Conservation (phyloP, 2,888 invertebrate species). For the Sminthurinus aureus region DNA sequence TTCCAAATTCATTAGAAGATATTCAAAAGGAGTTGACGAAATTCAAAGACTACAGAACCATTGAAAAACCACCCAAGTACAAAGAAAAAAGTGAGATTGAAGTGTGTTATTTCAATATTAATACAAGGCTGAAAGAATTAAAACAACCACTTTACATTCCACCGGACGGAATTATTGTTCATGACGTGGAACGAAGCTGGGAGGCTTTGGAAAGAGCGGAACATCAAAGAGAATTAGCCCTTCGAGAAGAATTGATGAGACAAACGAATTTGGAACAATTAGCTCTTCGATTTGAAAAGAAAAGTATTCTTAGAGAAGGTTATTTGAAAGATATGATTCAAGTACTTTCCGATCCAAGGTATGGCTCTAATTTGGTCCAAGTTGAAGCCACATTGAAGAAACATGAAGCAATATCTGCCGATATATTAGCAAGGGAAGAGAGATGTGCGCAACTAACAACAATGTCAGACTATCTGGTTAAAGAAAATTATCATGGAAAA, state of each 20-base stretch:
- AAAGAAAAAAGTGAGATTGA: constrained; percentile 97
- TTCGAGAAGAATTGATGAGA: constrained; percentile 86
- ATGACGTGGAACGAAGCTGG: constrained; percentile 97
- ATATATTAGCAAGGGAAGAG: constrained; percentile 91
- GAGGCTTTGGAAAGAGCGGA: constrained; percentile 90
- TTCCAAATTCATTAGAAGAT: constrained; percentile 94
- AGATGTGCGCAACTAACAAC: constrained; percentile 91
- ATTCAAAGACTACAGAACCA: constrained; percentile 95
- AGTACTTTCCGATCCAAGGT: constrained; percentile 89
- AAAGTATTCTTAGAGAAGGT: constrained; percentile 91
- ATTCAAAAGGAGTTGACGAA: constrained; percentile 87
- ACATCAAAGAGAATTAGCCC: constrained; percentile 89
- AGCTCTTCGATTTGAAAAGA: constrained; percentile 94
- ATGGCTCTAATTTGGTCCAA: constrained; percentile 87
- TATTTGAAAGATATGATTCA: constrained; percentile 98
- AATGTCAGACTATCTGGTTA: constrained; percentile 90
- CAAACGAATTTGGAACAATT: constrained; percentile 94
- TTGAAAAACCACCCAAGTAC: constrained; percentile 98
- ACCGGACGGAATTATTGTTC: constrained; percentile 87
- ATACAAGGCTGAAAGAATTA: constrained; percentile 93
- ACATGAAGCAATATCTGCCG: constrained; percentile 97
- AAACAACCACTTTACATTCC: constrained; percentile 87
- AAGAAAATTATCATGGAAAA: constrained; percentile 90
- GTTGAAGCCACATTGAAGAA: constrained; percentile 98
- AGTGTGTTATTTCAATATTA: constrained; percentile 94